These are phyloP conservation scores for Anoura caudifer DNA, from an alignment of 2,113 vertebrate genomes.

Conservation along the genomic window DNA sequence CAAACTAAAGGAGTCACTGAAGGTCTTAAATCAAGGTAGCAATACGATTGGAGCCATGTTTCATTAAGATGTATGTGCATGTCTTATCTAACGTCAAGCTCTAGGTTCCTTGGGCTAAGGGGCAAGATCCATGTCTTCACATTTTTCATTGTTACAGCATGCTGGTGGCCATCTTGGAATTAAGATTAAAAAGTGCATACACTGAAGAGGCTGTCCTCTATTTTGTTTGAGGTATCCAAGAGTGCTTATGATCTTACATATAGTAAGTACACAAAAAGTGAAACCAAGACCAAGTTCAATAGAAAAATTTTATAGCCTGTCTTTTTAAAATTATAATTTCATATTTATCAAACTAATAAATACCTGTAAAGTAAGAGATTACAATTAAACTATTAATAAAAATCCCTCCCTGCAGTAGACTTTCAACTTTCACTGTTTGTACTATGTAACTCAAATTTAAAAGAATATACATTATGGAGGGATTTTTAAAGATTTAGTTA, in stretches of 20 bases:
- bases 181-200: conserved; percentile 11
- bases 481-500: not conserved
- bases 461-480: not conserved
- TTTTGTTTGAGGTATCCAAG: not conserved
- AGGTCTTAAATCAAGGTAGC: not conserved
- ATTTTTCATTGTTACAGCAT: not conserved
- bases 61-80: not conserved
- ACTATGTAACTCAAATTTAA: not conserved
- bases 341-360: not conserved
- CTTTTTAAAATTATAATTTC: conserved; percentile 12
- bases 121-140: not conserved
- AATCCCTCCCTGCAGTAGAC: not conserved
- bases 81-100: not conserved
- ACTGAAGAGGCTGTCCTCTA: not conserved
- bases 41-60: not conserved
- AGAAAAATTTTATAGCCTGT: not conserved
- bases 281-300: not conserved
- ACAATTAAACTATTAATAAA: not conserved
- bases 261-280: not conserved
- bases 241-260: not conserved
- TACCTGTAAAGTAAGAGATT: not conserved
- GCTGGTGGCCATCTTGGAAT: not conserved
- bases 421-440: not conserved
- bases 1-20: not conserved
- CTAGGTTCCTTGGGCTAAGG: not conserved